A percentile compares a stretch with the other conserved stretches of the same genome.
Evolutionary conservation across 2,113 vertebrate species (phyloP).

Genomic region (Paracanthobrama guichenoti): DNA sequence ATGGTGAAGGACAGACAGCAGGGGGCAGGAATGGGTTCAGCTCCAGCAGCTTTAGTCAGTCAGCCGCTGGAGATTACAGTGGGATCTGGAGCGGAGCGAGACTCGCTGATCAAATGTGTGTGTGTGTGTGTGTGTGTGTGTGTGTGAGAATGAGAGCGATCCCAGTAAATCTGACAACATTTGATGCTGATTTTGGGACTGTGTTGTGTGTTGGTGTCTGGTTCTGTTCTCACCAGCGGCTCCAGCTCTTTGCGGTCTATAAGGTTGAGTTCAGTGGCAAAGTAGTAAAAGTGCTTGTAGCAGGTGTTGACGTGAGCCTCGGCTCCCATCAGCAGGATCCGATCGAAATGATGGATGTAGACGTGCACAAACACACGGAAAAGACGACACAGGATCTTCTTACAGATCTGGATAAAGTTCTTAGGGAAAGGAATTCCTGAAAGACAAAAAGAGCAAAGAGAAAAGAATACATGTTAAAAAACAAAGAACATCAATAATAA

Average conservation of each 20-base stretch:
- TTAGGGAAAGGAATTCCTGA: constrained; percentile 86
- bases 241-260: constrained; percentile 87
- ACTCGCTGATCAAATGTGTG: too few species aligned
- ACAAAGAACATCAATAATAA: background rate
- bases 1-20: too few species aligned
- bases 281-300: constrained; percentile 91
- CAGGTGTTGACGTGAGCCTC: constrained; percentile 88
- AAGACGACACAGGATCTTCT: constrained; percentile 86
- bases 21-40: too few species aligned
- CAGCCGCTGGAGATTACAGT: too few species aligned
- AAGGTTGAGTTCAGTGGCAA: constrained; percentile 84
- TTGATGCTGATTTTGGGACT: background rate
- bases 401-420: constrained; percentile 88
- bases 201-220: background rate
- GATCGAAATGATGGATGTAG: constrained; percentile 88
- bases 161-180: too few species aligned
- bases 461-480: background rate
- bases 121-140: too few species aligned
- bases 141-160: too few species aligned
- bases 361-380: constrained; percentile 87
- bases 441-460: background rate
- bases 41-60: too few species aligned
- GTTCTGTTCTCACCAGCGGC: constrained; percentile 79
- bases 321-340: constrained; percentile 83
- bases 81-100: too few species aligned